These are phyloP conservation scores for Antechinus flavipes DNA, from an alignment of 2,113 vertebrate genomes.

Conservation along the genomic window DNA sequence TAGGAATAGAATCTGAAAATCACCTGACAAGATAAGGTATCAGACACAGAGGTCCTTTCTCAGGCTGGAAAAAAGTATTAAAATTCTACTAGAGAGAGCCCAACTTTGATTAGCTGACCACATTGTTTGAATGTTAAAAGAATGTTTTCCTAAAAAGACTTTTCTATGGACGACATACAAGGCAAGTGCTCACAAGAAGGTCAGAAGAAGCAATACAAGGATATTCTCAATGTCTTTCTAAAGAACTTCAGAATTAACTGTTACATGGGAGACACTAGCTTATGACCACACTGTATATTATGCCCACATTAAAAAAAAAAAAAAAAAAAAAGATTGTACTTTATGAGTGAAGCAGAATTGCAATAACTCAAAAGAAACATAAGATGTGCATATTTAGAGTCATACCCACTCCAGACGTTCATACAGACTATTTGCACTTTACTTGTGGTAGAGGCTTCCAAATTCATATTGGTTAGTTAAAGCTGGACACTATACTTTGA, in stretches of 20 bases:
- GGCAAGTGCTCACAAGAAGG: not conserved
- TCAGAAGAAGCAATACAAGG: not conserved
- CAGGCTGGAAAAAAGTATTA: not conserved
- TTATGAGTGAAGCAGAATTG: not conserved
- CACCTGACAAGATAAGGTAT: not conserved
- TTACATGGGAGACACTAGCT: not conserved
- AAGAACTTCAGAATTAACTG: not conserved
- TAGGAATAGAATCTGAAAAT: not conserved
- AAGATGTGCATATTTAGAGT: not conserved
- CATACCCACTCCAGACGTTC: not conserved
- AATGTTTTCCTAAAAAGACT: not conserved
- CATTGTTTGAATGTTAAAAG: not conserved
- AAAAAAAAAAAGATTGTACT: not conserved
- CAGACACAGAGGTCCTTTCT: not conserved
- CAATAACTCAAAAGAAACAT: not conserved
- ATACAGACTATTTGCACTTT: not conserved
- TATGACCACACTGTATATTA: not conserved
- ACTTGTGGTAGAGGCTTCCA: not conserved
- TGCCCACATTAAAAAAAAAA: not conserved
- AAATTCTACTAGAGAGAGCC: not conserved
- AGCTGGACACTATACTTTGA: not conserved
- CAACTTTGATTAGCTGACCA: not conserved
- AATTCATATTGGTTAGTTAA: not conserved
- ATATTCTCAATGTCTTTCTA: not conserved
- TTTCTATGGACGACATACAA: not conserved